Base-by-base conservation (phyloP, 2,888 invertebrate species). In the Pocota personata region DNA sequence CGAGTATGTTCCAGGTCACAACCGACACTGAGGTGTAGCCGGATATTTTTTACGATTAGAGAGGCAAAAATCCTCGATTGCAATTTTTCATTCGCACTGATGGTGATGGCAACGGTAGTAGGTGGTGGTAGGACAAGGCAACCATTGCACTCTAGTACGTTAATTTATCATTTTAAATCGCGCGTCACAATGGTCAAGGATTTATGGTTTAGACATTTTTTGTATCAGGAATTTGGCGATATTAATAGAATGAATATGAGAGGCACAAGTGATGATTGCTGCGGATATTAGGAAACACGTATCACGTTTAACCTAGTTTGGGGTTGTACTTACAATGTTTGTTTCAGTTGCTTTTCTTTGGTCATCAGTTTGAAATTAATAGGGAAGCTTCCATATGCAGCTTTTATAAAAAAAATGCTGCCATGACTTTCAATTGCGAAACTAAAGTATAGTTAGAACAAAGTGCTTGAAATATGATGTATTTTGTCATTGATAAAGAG, bases 161-260 rank as follows among this genome's bases (percentile, higher is more conserved):
- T 79, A 83, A 83, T 83, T 83, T 83, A 83, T 83, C 83, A 83
- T 79, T 79, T 79, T 83, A 79, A 79, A 83, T 79, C 83, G 83
- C 79, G 79, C 79, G 79, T 83, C 83, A 73, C 66, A 79, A 79
- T 83, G 48, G 79, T 73, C 83, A 73, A 73, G 79, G 79, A 83
- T 83, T 83, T 83, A 83, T 83, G 83, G 52, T 12, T 77, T 52
- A 48, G 76, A 57, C 57, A 21, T 46, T 69, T 50, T 60, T 40
- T 83, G 71, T 69, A 40, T 27, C 46, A 67, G 60, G 60, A 69
- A 79, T 73, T 79, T 67, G 73, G 58, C 43, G 83, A 83, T 82
- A 60, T 82, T 58, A 66, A 58, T 50, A 32, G 30, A 72, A 66
- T 48, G 62, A 35, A 60, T 6, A 43, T 32, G 43, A 37, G 6